Percentiles rank a stretch among this genome's conserved stretches.
These are phyloP conservation scores for Temnothorax rugatulus DNA, from an alignment of 2,888 invertebrate species.

Conservation along the genomic window DNA sequence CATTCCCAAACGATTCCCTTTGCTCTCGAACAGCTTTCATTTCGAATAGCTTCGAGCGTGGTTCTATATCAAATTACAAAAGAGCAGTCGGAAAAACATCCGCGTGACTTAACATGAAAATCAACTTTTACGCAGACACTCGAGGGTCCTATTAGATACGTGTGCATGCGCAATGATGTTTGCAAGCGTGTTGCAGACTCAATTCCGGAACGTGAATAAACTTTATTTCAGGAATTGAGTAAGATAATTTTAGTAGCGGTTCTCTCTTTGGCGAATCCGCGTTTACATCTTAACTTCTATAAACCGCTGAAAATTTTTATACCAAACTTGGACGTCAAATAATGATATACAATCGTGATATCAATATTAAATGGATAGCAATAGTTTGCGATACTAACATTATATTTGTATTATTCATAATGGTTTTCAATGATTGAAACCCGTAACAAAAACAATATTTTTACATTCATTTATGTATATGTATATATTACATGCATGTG, in stretches of 20 bases:
- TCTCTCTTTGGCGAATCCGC: not conserved
- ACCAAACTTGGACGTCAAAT: not conserved
- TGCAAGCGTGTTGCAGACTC: not conserved
- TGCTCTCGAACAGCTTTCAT: not conserved
- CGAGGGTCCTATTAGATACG: not conserved
- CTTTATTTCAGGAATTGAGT: not conserved
- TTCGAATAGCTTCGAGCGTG: not conserved
- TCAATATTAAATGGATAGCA: not conserved
- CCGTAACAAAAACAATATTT: not conserved
- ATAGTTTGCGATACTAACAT: not conserved
- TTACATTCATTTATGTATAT: not conserved
- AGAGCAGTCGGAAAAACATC: conserved; percentile 11
- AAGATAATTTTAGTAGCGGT: not conserved
- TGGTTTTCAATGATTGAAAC: not conserved
- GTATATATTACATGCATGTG: not conserved
- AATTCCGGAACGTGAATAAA: conserved; percentile 4
- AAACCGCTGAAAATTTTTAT: not conserved
- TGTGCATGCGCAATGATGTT: not conserved
- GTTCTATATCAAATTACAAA: conserved; percentile 9
- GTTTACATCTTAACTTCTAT: not conserved
- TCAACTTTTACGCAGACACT: not conserved
- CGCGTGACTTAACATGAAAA: conserved; percentile 3
- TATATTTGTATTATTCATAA: not conserved
- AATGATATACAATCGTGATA: not conserved
- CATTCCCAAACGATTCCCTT: conserved; percentile 26